Evolutionary conservation across 2,888 invertebrate species (phyloP).

Genomic region (Phragmatobia fuliginosa): DNA sequence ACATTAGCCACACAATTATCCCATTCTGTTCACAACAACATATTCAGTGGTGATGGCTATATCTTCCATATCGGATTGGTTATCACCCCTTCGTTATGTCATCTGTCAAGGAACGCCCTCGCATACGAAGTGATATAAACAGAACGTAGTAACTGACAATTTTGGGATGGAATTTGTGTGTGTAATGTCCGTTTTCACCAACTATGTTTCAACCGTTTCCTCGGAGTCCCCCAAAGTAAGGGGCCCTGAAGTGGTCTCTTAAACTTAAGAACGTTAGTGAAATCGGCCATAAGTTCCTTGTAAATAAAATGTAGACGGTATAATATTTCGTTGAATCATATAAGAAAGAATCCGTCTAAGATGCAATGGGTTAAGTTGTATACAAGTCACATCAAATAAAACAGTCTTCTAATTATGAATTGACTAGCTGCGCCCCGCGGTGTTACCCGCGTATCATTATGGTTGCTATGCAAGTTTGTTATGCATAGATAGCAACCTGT

Average conservation of each 20-base stretch:
- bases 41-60: constrained; percentile 31
- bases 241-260: too few relatives aligned
- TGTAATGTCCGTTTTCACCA: too few relatives aligned
- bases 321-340: too few relatives aligned
- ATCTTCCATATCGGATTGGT: constrained; percentile 32
- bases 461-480: too few relatives aligned
- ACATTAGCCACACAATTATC: constrained; percentile 44
- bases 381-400: not conserved
- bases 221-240: too few relatives aligned
- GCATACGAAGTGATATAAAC: not conserved
- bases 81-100: constrained; percentile 43
- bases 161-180: not conserved
- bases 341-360: not conserved
- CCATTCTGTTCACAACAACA: constrained; percentile 28
- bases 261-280: too few relatives aligned
- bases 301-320: too few relatives aligned
- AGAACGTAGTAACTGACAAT: constrained; percentile 20
- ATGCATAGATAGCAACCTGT: too few relatives aligned
- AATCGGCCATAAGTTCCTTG: too few relatives aligned
- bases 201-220: too few relatives aligned
- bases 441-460: too few relatives aligned
- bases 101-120: constrained; percentile 33
- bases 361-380: not conserved
- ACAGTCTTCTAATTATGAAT: not conserved
- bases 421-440: too few relatives aligned